Conservation (phyloP, 2,113 vertebrate species). For the Martes martes region DNA sequence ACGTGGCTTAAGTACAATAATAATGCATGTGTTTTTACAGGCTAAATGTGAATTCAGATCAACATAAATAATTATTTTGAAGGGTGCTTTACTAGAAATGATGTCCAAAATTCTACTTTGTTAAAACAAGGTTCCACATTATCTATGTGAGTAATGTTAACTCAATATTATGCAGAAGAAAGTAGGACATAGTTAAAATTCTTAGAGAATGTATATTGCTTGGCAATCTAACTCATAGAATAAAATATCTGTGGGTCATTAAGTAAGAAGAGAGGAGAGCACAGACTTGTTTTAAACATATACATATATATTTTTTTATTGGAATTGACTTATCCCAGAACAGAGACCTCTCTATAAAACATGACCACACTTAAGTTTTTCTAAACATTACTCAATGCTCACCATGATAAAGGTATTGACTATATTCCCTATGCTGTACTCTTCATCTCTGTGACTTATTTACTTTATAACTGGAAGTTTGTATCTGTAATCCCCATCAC, state of each 20-base stretch:
- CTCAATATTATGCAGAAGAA: not conserved
- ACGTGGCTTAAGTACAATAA: not conserved
- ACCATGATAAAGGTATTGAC: not conserved
- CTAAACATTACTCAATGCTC: not conserved
- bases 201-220: constrained; percentile 67
- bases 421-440: not conserved
- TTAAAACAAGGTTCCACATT: not conserved
- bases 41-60: not conserved
- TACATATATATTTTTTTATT: constrained; percentile 57
- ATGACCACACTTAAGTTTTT: constrained; percentile 78
- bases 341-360: constrained; percentile 74
- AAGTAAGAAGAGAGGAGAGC: constrained; percentile 83
- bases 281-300: constrained; percentile 73
- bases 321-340: constrained; percentile 69
- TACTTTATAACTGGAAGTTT: not conserved
- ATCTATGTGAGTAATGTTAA: not conserved
- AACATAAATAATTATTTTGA: not conserved
- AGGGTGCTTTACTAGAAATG: not conserved
- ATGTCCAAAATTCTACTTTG: not conserved
- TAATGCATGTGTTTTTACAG: not conserved
- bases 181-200: not conserved
- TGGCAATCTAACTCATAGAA: constrained; percentile 78
- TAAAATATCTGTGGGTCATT: constrained; percentile 85
- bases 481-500: not conserved
- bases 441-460: not conserved